Evolutionary conservation across 2,113 vertebrate genomes (phyloP).

Genomic region (Chunga burmeisteri): DNA sequence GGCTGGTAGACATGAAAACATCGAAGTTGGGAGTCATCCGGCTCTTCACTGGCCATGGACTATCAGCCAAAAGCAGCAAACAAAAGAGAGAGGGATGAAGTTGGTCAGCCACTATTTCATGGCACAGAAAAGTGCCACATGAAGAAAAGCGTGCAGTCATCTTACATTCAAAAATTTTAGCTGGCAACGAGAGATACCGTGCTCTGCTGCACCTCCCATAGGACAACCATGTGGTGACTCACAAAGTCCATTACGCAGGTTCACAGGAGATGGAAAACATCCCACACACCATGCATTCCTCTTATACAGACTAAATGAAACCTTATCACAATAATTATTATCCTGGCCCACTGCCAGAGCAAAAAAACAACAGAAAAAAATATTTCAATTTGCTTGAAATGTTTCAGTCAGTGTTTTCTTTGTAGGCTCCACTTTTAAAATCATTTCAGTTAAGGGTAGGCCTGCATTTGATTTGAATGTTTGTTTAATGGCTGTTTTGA

Average conservation of each 20-base stretch:
- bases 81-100: background rate
- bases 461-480: background rate
- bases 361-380: background rate
- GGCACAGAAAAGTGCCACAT: background rate
- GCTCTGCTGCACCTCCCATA: background rate
- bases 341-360: background rate
- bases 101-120: background rate
- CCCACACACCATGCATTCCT: background rate
- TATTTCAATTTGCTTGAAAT: background rate
- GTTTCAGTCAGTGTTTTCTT: background rate
- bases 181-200: background rate
- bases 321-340: background rate
- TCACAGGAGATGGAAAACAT: background rate
- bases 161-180: background rate
- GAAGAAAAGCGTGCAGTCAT: background rate
- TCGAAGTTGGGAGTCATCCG: background rate
- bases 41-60: background rate
- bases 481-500: background rate
- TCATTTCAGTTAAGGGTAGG: background rate
- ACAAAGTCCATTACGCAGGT: background rate
- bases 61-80: background rate
- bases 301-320: background rate
- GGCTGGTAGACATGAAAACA: background rate
- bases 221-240: background rate
- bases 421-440: background rate